These are phyloP conservation scores for Drosophila leonis DNA, from an alignment of 2,888 invertebrate genomes.

Conservation along the genomic window DNA sequence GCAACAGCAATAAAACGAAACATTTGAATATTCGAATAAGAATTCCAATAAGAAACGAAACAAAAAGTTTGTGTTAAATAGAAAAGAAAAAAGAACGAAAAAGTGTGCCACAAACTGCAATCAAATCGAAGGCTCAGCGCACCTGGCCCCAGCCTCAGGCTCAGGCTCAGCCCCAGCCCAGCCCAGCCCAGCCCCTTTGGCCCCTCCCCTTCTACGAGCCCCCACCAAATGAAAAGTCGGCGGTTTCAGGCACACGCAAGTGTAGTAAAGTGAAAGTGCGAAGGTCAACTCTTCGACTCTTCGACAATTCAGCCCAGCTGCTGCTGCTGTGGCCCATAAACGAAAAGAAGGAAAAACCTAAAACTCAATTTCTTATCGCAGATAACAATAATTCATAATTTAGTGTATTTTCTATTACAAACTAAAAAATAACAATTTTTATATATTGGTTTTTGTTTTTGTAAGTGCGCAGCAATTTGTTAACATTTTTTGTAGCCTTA, in stretches of 20 bases:
- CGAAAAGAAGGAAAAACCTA: background rate
- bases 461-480: conserved; percentile 51
- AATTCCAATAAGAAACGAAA: conserved; percentile 2
- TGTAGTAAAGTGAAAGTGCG: conserved; percentile 80
- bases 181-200: background rate
- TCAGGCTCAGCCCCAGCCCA: conserved; percentile 18
- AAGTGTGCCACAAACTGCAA: conserved; percentile 31
- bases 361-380: conserved; percentile 26
- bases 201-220: conserved; percentile 15
- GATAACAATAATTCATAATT: conserved; percentile 32
- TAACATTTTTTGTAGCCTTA: conserved; percentile 50
- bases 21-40: background rate
- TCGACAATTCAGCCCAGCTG: conserved; percentile 64
- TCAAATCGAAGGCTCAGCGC: conserved; percentile 39
- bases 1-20: background rate
- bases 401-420: conserved; percentile 19
- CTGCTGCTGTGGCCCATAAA: conserved; percentile 37
- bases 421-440: conserved; percentile 18
- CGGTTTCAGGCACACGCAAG: conserved; percentile 74
- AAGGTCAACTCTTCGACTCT: conserved; percentile 65
- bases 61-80: conserved; percentile 12
- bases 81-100: background rate
- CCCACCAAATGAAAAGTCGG: conserved; percentile 74
- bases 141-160: conserved; percentile 47
- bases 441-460: conserved; percentile 37